Evolutionary conservation across 2,888 invertebrate species (phyloP).

Genomic region (Eupithecia dodoneata): DNA sequence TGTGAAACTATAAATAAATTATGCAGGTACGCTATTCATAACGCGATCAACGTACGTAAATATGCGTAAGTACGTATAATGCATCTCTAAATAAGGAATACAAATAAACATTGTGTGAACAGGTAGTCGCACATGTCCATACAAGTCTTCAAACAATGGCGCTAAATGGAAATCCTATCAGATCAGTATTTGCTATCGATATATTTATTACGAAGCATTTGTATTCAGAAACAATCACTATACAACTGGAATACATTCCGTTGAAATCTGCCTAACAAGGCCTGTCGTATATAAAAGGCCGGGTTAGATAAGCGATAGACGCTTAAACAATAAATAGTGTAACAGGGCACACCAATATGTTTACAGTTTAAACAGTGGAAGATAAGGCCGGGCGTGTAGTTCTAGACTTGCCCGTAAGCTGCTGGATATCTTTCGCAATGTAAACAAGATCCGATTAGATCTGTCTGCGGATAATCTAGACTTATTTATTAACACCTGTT

Average conservation of each 20-base stretch:
- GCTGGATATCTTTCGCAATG: constrained; percentile 67
- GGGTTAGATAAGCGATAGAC: constrained; percentile 67
- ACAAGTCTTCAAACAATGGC: constrained; percentile 52
- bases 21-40: constrained; percentile 15
- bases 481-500: constrained; percentile 76
- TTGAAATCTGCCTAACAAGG: constrained; percentile 75
- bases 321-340: constrained; percentile 71
- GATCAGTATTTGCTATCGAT: constrained; percentile 65
- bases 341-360: constrained; percentile 70
- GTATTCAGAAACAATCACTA: constrained; percentile 74
- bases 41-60: constrained; percentile 5
- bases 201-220: constrained; percentile 71
- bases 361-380: constrained; percentile 66
- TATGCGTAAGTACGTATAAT: constrained; percentile 9
- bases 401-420: constrained; percentile 47
- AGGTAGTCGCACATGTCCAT: constrained; percentile 43
- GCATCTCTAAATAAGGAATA: constrained; percentile 19
- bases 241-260: constrained; percentile 69
- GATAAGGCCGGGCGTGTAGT: constrained; percentile 55
- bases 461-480: constrained; percentile 67
- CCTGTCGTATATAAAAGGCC: constrained; percentile 63
- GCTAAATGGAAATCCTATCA: constrained; percentile 69
- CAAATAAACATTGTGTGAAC: constrained; percentile 29
- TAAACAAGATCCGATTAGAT: constrained; percentile 80
- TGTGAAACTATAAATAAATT: constrained; percentile 29